These are phyloP conservation scores for Heptranchias perlo DNA, from an alignment of 2,113 vertebrate species.

Conservation along the genomic window DNA sequence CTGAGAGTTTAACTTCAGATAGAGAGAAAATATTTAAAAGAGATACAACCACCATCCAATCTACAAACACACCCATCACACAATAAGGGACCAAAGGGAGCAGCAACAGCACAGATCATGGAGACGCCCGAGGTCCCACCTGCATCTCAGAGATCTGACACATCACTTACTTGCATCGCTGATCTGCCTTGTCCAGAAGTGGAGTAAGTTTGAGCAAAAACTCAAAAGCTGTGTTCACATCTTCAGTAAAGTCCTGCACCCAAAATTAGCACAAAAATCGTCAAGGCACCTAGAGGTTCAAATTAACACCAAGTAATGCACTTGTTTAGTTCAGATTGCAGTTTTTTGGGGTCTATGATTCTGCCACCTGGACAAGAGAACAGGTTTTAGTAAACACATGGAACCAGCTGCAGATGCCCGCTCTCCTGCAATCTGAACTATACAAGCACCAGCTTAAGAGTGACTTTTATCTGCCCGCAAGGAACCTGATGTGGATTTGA, in stretches of 20 bases:
- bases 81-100: background rate
- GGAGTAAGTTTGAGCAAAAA: conserved; percentile 89
- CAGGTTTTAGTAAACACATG: background rate
- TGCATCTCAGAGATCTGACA: rapidly evolving
- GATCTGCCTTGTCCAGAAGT: conserved; percentile 89
- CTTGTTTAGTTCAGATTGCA: background rate
- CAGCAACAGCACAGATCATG: background rate
- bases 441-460: background rate
- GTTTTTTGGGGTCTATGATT: background rate
- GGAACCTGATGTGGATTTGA: background rate
- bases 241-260: conserved; percentile 84
- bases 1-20: background rate
- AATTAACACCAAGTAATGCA: background rate
- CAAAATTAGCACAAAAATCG: background rate
- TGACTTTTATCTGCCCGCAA: too few relatives aligned
- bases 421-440: background rate
- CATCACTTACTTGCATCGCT: conserved; percentile 86
- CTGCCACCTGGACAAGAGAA: background rate
- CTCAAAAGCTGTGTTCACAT: conserved; percentile 86
- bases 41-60: background rate
- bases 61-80: background rate
- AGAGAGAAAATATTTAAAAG: background rate
- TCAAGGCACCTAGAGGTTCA: background rate
- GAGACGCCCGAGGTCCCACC: background rate
- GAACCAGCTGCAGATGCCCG: background rate